Conservation (phyloP, 1,140 invertebrate species). For the Drosophila nikananu region DNA sequence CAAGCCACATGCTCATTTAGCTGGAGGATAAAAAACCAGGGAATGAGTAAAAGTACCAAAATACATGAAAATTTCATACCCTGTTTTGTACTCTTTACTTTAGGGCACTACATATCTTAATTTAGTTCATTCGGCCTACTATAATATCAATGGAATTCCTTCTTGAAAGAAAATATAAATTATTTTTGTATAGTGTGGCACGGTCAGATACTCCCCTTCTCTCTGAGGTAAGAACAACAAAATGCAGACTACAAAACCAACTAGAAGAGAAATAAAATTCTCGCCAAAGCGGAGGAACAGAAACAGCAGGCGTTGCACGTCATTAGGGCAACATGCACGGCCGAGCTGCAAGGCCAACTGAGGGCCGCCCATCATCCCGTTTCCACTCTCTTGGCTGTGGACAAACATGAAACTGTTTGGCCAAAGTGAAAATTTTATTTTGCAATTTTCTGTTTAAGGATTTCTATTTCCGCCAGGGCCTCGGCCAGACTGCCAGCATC, state of each 20-base stretch:
- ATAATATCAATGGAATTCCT: neutral
- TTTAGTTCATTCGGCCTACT: neutral
- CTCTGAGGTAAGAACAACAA: constrained; percentile 1
- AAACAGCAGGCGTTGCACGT: constrained; percentile 67
- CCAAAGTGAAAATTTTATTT: constrained; percentile 79
- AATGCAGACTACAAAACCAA: constrained; percentile 30
- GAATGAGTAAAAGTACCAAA: neutral
- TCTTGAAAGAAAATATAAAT: neutral
- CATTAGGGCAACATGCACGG: constrained; percentile 76
- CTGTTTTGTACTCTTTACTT: neutral
- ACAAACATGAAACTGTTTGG: constrained; percentile 64
- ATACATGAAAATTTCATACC: neutral
- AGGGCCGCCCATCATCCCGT: constrained; percentile 15
- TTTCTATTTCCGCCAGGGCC: constrained; percentile 74
- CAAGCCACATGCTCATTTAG: constrained; percentile 73
- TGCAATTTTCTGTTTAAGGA: constrained; percentile 78
- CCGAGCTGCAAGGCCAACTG: constrained; percentile 49
- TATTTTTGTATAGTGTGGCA: neutral
- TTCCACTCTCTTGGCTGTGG: constrained; percentile 26
- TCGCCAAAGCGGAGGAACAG: constrained; percentile 18
- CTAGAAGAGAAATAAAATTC: constrained; percentile 44
- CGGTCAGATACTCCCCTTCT: neutral
- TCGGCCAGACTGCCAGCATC: constrained; percentile 51
- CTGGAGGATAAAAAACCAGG: constrained; percentile 34
- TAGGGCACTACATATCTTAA: neutral